Evolutionary conservation across 2,888 invertebrate genomes (phyloP).

Genomic region (Acronicta psi): DNA sequence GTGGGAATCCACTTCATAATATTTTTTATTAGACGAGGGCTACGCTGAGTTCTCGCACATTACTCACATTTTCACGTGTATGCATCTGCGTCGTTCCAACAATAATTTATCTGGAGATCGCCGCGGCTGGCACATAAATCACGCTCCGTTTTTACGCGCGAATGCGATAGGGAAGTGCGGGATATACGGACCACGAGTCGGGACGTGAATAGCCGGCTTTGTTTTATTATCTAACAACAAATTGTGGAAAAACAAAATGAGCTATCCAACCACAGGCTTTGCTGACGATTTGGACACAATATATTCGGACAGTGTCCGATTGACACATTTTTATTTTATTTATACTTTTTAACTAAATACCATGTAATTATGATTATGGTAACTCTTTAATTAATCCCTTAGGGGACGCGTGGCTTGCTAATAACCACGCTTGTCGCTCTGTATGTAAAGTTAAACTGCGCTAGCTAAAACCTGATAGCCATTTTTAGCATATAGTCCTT

Average conservation of each 20-base stretch:
- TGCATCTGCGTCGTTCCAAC: slow-evolving; percentile 73
- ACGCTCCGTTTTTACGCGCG: slow-evolving; percentile 73
- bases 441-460: too few species aligned
- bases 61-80: slow-evolving; percentile 77
- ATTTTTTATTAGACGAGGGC: slow-evolving; percentile 3
- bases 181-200: slow-evolving; percentile 48
- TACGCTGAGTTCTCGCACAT: slow-evolving; percentile 48
- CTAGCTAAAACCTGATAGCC: too few species aligned
- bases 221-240: neutral
- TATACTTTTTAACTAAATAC: too few species aligned
- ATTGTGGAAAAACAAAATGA: neutral
- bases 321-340: too few species aligned
- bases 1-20: neutral
- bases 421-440: too few species aligned
- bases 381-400: too few species aligned
- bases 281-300: too few species aligned
- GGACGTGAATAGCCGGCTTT: slow-evolving; percentile 18
- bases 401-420: too few species aligned
- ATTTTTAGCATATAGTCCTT: too few species aligned
- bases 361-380: too few species aligned
- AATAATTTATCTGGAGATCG: slow-evolving; percentile 82
- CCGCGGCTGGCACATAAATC: slow-evolving; percentile 80
- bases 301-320: too few species aligned
- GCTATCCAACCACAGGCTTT: too few species aligned
- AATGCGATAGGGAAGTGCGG: slow-evolving; percentile 58